phyloP scores from a whole-genome alignment of 1,140 invertebrate species.

The Wiebesia pumilae region DNA sequence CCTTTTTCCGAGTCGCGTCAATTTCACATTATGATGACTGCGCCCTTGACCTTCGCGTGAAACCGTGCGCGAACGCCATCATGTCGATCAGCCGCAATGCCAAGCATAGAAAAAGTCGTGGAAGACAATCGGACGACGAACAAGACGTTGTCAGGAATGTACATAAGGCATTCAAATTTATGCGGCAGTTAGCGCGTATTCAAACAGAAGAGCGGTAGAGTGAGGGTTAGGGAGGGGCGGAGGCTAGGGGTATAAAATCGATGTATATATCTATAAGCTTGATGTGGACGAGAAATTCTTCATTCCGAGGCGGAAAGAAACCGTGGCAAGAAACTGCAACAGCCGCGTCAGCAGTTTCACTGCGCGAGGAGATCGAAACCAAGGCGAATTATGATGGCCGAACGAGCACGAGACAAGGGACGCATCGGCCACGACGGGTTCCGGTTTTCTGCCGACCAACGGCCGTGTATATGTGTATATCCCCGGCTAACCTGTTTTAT shows the following conservation, averaged over 20 bases:
- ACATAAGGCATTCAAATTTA: conserved; percentile 41
- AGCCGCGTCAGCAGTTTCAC: conserved; percentile 16
- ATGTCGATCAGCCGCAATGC: conserved; percentile 9
- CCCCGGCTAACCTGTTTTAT: conserved; percentile 39
- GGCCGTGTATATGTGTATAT: not conserved
- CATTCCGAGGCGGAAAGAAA: conserved; percentile 35
- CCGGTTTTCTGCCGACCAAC: conserved; percentile 34
- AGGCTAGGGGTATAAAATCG: not conserved
- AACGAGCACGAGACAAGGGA: conserved; percentile 45
- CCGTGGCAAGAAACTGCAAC: conserved; percentile 15
- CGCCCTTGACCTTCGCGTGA: conserved; percentile 50
- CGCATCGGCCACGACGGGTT: conserved; percentile 36
- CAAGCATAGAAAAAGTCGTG: conserved; percentile 3
- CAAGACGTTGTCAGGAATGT: not conserved
- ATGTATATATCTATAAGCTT: conserved; percentile 15
- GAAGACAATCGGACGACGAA: conserved; percentile 19
- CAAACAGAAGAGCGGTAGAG: not conserved
- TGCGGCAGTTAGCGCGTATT: conserved; percentile 27
- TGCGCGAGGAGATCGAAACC: conserved; percentile 35
- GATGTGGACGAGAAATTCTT: conserved; percentile 31
- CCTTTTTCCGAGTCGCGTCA: conserved; percentile 42
- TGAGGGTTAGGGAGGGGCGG: not conserved
- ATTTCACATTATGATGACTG: conserved; percentile 31
- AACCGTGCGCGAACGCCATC: conserved; percentile 29
- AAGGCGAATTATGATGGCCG: conserved; percentile 47